Conservation (phyloP, 2,888 invertebrate genomes). For the Bruchidius siliquastri region DNA sequence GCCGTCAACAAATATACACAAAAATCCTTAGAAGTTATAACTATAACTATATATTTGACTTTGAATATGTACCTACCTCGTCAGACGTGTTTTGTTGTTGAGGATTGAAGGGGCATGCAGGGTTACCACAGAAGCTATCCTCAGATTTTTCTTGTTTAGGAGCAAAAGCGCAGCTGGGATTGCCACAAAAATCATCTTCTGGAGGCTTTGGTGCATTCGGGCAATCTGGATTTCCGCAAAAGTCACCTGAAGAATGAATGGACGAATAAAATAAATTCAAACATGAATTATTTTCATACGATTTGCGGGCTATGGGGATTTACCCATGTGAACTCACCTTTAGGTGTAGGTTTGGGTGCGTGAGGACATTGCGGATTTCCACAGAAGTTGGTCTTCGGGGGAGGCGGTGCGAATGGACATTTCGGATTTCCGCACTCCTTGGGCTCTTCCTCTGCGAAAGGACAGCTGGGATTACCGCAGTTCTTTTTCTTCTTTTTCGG, state of each 20-base stretch:
- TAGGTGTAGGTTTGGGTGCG: constrained; percentile 6
- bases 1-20: too few species aligned
- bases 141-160: constrained; percentile 5
- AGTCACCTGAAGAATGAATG: not conserved
- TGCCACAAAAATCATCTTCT: constrained; percentile 18
- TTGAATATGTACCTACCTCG: not conserved
- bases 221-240: constrained; percentile 30
- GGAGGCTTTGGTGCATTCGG: constrained; percentile 16
- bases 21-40: too few species aligned
- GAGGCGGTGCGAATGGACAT: constrained; percentile 14
- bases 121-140: constrained; percentile 15
- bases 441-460: constrained; percentile 15
- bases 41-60: too few species aligned
- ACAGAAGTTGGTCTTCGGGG: not conserved
- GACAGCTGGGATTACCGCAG: constrained; percentile 9
- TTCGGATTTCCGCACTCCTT: constrained; percentile 18
- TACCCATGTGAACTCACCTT: constrained; percentile 6
- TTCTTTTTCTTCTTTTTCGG: constrained; percentile 6
- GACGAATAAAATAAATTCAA: constrained; percentile 3
- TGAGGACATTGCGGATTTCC: constrained; percentile 20
- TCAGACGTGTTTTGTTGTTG: not conserved
- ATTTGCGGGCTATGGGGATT: too few species aligned
- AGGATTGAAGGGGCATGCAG: constrained; percentile 17
- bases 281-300: not conserved
- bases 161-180: constrained; percentile 21